phyloP scores from a whole-genome alignment of 2,888 invertebrate species.

The Abrostola triplasia region DNA sequence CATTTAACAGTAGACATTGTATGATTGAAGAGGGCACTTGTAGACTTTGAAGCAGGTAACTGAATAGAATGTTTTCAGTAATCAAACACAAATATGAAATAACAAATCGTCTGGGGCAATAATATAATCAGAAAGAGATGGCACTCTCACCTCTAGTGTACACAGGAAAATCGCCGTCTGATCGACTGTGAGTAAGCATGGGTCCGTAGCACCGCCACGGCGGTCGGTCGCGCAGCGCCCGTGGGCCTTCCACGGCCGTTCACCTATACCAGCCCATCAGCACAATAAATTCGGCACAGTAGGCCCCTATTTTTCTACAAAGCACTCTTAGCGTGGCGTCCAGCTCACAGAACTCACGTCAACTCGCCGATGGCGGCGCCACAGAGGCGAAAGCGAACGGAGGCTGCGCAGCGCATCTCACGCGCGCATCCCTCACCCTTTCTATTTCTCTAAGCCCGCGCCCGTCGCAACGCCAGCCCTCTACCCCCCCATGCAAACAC shows the following conservation, averaged over 20 bases:
- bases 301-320: constrained; percentile 68
- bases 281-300: constrained; percentile 73
- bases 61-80: constrained; percentile 14
- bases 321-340: constrained; percentile 70
- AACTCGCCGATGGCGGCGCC: constrained; percentile 81
- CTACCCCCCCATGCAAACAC: constrained; percentile 51
- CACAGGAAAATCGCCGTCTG: constrained; percentile 95
- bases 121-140: constrained; percentile 46
- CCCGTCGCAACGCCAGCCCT: constrained; percentile 54
- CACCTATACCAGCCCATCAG: constrained; percentile 81
- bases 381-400: constrained; percentile 74
- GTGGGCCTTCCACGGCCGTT: constrained; percentile 87
- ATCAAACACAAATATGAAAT: constrained; percentile 61
- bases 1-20: background rate
- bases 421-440: constrained; percentile 82
- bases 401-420: constrained; percentile 86
- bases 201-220: constrained; percentile 90
- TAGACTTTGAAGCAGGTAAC: constrained; percentile 2
- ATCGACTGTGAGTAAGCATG: constrained; percentile 95
- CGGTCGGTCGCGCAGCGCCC: constrained; percentile 84
- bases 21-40: background rate
- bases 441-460: constrained; percentile 61
- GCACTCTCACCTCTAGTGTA: constrained; percentile 91
- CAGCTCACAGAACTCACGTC: constrained; percentile 71
- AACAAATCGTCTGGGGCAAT: constrained; percentile 58